These are phyloP conservation scores for Lasioglossum baleicum DNA, from an alignment of 1,140 invertebrate species.

Conservation along the genomic window DNA sequence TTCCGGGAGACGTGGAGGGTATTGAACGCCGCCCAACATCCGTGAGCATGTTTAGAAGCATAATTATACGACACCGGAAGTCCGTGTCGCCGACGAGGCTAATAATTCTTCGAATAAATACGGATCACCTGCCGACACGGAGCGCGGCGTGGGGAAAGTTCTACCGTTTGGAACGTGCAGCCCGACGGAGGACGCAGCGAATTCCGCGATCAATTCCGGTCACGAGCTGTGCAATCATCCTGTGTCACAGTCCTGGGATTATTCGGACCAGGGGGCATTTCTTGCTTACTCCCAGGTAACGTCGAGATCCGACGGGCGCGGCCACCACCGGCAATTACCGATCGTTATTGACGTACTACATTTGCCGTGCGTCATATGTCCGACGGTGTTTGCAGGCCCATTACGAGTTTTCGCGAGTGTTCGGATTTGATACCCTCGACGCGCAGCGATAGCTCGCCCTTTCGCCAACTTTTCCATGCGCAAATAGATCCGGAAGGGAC, in stretches of 20 bases:
- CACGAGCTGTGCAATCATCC: constrained; percentile 58
- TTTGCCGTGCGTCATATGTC: constrained; percentile 38
- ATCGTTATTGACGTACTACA: constrained; percentile 54
- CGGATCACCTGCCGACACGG: not conserved
- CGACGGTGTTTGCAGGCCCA: constrained; percentile 11
- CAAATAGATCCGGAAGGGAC: not conserved
- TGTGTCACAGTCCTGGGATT: constrained; percentile 52
- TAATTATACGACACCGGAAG: not conserved
- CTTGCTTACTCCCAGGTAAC: constrained; percentile 48
- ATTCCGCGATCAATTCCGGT: constrained; percentile 49
- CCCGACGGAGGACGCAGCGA: not conserved
- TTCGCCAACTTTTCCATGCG: constrained; percentile 4
- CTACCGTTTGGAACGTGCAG: not conserved
- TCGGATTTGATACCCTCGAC: not conserved
- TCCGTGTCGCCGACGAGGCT: not conserved
- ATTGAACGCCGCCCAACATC: not conserved
- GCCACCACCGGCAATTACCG: constrained; percentile 38
- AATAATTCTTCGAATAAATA: constrained; percentile 25
- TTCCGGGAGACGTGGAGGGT: not conserved
- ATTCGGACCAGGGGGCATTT: constrained; percentile 50
- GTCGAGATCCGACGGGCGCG: constrained; percentile 11
- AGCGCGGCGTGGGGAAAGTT: not conserved
- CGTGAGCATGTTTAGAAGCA: not conserved
- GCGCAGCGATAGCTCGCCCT: not conserved
- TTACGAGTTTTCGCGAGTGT: constrained; percentile 38